Base-by-base conservation (phyloP, 2,113 vertebrate species). In the Plectropomus leopardus region DNA sequence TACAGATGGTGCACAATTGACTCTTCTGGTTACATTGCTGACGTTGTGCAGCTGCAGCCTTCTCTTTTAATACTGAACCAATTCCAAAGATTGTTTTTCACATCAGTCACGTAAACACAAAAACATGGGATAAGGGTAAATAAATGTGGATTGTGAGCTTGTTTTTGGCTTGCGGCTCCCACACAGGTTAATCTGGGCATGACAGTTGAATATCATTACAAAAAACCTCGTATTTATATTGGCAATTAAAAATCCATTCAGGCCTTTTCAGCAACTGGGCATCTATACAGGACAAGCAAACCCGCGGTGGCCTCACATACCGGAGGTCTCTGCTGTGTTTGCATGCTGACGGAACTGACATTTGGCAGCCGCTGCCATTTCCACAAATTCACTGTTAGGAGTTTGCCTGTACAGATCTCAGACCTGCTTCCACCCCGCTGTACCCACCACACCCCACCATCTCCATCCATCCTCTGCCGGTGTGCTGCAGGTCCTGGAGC, bases 271-370 rank as follows among this genome's bases (percentile, higher is more conserved):
- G 26, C 63, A 26, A 14, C 36, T 47, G 75, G 44, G 60, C 24
- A 40, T 40, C 24, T 40, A 26, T 57, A 16, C 57, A 42, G 72
- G 51, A 72, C 36, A 61, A 51, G 63, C 45, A 60, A 28, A 53
- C 26, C 16, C 42, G 5, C 14, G 78, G 44, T 48, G 58, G 81
- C 55, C 57, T 81, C 13, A 13, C 53, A 51, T 50, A 40, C 73
- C 48, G 64, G 77, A 87, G 71, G 71, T 69, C 80, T 76, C 58
- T 23, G 55, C 73, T 50, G 67, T 83, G 80, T 86, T 80, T 63
- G 60, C 5, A 32, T 10, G 9, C 34, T 19, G 30, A 70, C 57
- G 68, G 80, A 72, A 61, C 67, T 63, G 67, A 69, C 70, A 34
- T 76, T 83, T 79, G 79, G 72, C 72, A 80, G 44, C 76, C 5